These are phyloP conservation scores for Trichonephila clavata DNA, from an alignment of 1,140 invertebrate species.

Conservation along the genomic window DNA sequence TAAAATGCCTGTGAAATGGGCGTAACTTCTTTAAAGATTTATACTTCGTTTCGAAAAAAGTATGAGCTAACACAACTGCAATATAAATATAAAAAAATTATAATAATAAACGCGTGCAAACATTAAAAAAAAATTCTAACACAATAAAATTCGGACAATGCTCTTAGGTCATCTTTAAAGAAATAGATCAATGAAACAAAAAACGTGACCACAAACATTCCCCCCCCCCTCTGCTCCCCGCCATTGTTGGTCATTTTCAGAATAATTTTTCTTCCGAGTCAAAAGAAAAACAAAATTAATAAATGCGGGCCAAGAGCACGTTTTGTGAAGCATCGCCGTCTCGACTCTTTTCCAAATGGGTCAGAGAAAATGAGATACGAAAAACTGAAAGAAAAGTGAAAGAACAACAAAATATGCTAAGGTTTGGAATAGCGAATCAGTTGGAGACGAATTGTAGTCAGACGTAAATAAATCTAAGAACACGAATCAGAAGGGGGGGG, in stretches of 20 bases:
- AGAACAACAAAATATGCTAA: neutral
- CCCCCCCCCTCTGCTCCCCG: neutral
- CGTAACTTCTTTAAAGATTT: neutral
- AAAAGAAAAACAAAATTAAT: neutral
- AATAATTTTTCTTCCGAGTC: neutral
- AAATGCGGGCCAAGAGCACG: constrained; percentile 33
- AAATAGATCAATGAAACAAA: constrained; percentile 31
- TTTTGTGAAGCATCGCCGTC: constrained; percentile 8
- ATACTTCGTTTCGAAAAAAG: neutral
- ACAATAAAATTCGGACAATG: constrained; percentile 35
- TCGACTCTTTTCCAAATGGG: neutral
- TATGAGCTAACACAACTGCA: neutral
- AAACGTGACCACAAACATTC: constrained; percentile 6
- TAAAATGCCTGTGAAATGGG: neutral
- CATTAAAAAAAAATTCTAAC: neutral
- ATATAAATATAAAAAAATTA: neutral
- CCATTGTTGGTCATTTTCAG: constrained; percentile 17
- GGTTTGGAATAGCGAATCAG: neutral
- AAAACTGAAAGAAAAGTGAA: neutral
- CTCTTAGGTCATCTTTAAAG: constrained; percentile 20
- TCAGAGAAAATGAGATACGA: constrained; percentile 11
- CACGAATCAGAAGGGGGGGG: neutral
- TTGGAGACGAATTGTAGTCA: neutral
- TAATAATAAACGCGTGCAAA: neutral
- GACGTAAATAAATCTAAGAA: neutral